Percentiles rank a stretch among this genome's conserved stretches.
phyloP scores from a whole-genome alignment of 2,113 vertebrate genomes.

The Lepisosteus oculatus region DNA sequence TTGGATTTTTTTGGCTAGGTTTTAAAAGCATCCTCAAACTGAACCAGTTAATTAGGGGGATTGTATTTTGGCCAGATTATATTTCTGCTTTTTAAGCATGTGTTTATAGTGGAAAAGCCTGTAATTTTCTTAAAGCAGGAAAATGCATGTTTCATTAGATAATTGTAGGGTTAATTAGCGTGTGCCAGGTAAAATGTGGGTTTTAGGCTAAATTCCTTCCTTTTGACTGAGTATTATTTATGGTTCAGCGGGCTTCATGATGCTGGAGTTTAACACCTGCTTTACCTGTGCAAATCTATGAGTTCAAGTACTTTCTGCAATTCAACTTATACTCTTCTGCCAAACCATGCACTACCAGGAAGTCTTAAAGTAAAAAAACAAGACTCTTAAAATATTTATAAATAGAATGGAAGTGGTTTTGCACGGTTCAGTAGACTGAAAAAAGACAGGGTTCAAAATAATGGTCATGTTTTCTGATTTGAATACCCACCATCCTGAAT shows the following conservation, averaged over 20 bases:
- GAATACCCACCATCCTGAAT: no score
- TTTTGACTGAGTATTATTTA: background rate
- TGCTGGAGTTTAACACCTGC: slow-evolving; percentile 2
- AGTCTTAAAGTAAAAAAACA: no score
- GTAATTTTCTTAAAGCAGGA: slow-evolving; percentile 1
- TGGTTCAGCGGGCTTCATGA: background rate
- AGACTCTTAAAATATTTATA: no score
- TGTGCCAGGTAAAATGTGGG: background rate
- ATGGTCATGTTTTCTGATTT: no score
- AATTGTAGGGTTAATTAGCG: slow-evolving; percentile 1
- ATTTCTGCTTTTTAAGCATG: slow-evolving; percentile 1
- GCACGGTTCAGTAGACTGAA: no score
- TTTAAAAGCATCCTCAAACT: slow-evolving; percentile 1
- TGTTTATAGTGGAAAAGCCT: background rate
- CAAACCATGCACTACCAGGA: no score
- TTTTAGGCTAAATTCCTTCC: slow-evolving; percentile 6
- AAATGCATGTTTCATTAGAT: slow-evolving; percentile 3
- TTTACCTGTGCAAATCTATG: background rate
- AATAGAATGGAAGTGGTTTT: no score
- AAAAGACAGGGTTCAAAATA: no score
- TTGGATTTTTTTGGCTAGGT: no score
- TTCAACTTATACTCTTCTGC: no score
- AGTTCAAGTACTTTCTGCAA: no score
- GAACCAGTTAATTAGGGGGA: background rate
- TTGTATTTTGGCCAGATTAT: background rate